Conservation (phyloP, 2,797 vertebrate species). For the Fistularia tabacaria region DNA sequence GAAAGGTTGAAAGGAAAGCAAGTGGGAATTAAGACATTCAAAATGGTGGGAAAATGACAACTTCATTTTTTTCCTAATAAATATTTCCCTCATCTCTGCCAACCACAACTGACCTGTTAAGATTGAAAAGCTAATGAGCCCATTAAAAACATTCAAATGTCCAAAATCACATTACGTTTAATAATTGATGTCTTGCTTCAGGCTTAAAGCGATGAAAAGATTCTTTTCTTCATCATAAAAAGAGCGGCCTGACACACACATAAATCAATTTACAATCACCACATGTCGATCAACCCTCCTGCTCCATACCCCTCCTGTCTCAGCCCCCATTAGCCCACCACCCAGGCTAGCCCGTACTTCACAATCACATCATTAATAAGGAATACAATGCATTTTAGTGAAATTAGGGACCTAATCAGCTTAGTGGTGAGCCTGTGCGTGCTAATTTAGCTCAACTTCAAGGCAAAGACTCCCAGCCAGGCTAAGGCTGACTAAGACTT, state of each 20-base stretch:
- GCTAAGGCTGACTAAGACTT: constrained; percentile 63
- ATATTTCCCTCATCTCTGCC: constrained; percentile 8
- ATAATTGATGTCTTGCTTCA: constrained; percentile 37
- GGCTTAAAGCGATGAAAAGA: too few relatives aligned
- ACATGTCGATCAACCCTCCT: constrained; percentile 46
- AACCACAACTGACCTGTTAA: constrained; percentile 34
- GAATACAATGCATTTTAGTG: constrained; percentile 77
- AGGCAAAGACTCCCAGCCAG: constrained; percentile 67
- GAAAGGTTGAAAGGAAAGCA: constrained; percentile 14
- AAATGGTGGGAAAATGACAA: constrained; percentile 39
- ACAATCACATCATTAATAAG: constrained; percentile 78
- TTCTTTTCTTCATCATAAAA: too few relatives aligned
- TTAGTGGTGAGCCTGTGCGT: constrained; percentile 75
- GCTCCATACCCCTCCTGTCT: constrained; percentile 7
- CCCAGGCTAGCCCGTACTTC: constrained; percentile 59
- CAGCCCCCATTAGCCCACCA: constrained; percentile 53
- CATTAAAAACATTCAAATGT: constrained; percentile 28
- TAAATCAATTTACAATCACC: constrained; percentile 31
- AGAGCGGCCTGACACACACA: too few relatives aligned
- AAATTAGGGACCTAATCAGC: constrained; percentile 73
- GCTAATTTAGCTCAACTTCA: constrained; percentile 80
- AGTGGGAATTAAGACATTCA: constrained; percentile 6
- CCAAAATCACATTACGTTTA: constrained; percentile 22
- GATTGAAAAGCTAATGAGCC: constrained; percentile 21
- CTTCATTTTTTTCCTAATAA: constrained; percentile 27